Percentiles rank a stretch among this genome's conserved stretches.
phyloP scores from a whole-genome alignment of 2,113 vertebrate species.

The mouse (Mus musculus) region DNA sequence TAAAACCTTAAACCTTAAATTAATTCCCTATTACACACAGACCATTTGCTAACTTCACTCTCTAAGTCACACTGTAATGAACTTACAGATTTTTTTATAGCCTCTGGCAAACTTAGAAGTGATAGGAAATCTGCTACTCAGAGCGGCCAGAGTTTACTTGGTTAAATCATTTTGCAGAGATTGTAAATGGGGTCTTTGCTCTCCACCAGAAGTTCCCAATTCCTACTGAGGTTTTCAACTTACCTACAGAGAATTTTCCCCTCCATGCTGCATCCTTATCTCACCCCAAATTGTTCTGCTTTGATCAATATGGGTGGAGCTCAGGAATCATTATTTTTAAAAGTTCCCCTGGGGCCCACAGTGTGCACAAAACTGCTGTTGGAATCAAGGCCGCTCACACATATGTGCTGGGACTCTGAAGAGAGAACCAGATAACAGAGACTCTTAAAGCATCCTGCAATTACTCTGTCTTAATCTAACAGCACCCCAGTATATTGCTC shows the following conservation, averaged over 20 bases:
- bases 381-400: not conserved
- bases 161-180: not conserved
- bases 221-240: not conserved
- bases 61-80: constrained; percentile 11
- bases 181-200: not conserved
- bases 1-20: constrained; percentile 1
- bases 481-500: not conserved
- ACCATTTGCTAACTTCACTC: not conserved
- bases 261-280: not conserved
- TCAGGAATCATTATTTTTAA: not conserved
- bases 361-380: not conserved
- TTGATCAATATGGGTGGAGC: not conserved
- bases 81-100: not conserved
- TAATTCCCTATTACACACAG: constrained; percentile 12
- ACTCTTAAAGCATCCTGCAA: not conserved
- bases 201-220: not conserved
- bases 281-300: not conserved
- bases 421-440: not conserved
- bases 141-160: not conserved
- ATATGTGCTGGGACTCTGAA: not conserved
- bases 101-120: not conserved
- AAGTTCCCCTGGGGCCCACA: not conserved
- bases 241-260: not conserved
- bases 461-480: constrained; percentile 32
- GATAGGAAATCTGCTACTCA: not conserved